Base-by-base conservation (phyloP, 92 coral and sea anemone species). In the Plumapathes pennacea region DNA sequence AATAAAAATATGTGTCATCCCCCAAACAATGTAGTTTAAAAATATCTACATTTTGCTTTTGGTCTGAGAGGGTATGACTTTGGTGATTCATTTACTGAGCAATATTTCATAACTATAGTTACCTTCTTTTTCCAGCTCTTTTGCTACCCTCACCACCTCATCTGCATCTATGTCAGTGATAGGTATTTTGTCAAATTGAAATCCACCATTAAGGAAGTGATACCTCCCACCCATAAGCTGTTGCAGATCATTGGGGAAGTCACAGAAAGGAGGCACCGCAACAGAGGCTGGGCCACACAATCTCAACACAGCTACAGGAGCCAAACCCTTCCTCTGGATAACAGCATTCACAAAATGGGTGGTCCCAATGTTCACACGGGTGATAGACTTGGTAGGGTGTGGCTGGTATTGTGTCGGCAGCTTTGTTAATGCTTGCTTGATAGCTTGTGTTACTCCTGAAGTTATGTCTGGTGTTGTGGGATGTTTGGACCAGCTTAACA, bases 321-420 rank as follows among this genome's bases (percentile, higher is more conserved):
- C 85, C 13, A 92, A 52, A 27, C 54, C 70, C 61, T 45, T 67
- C 36, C 98, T 85, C 64, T 92, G 98, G 5, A 92, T 72, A 25
- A 92, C 78, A 2, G 98, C 98, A 71, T 92, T 92, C 20, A 92
- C 82, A 77, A 92, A 92, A 55, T 92, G 98, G 25, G 98, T 92
- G 1, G 98, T 92, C 5, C 98, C 98, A 56, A 88, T 92, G 46
- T 92, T 88, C 13, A 92, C 90, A 32, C 94, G 74, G 4, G 78
- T 54, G 19, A 92, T 57, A 45, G 69, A 51, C 29, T 67, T 74
- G 42, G 29, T 57, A 11, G 74, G 62, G 25, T 57, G 65, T n/a
- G 84, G 77, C 12, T 60, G 88, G 57, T 55, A 88, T 21, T 67
- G 62, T 0, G 32, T 27, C 2, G 95, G 84, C 2, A 91, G 69